Conservation (phyloP, 2,797 vertebrate genomes). For the Tenualosa ilisha region DNA sequence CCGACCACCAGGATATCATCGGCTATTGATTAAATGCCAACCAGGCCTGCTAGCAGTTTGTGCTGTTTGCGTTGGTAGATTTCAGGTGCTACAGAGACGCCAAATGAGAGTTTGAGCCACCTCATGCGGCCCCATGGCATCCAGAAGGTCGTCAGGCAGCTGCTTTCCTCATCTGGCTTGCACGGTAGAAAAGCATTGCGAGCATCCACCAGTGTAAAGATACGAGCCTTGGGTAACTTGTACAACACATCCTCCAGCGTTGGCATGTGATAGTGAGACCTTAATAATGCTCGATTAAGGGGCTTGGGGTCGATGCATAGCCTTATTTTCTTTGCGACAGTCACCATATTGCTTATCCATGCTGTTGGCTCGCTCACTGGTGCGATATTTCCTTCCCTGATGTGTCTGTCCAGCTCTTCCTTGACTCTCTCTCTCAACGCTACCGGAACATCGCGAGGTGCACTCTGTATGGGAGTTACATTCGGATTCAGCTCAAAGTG, state of each 20-base stretch:
- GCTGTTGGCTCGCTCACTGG: slow-evolving; percentile 31
- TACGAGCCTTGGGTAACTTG: slow-evolving; percentile 58
- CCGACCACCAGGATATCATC: slow-evolving; percentile 40
- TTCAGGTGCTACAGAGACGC: slow-evolving; percentile 18
- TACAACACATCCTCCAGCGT: slow-evolving; percentile 63
- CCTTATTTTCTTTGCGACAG: background rate
- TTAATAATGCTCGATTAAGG: slow-evolving; percentile 59
- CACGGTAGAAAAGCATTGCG: background rate
- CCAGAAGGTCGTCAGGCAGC: slow-evolving; percentile 63
- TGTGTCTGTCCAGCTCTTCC: slow-evolving; percentile 40
- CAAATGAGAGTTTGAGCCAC: background rate
- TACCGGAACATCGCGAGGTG: slow-evolving; percentile 37
- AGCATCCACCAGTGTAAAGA: slow-evolving; percentile 56
- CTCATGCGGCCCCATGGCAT: slow-evolving; percentile 41
- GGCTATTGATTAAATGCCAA: slow-evolving; percentile 26
- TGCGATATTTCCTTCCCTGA: slow-evolving; percentile 31
- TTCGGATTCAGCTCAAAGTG: slow-evolving; percentile 29
- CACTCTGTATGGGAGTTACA: slow-evolving; percentile 32
- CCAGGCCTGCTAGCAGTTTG: slow-evolving; percentile 28
- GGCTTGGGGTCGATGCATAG: slow-evolving; percentile 64
- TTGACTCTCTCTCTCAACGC: slow-evolving; percentile 36
- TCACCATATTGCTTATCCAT: slow-evolving; percentile 23
- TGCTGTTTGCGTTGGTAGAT: slow-evolving; percentile 39
- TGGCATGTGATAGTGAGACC: slow-evolving; percentile 60
- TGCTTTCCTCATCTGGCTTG: slow-evolving; percentile 17